Conservation (phyloP, 2,113 vertebrate species). For the Oceanodroma tethys region DNA sequence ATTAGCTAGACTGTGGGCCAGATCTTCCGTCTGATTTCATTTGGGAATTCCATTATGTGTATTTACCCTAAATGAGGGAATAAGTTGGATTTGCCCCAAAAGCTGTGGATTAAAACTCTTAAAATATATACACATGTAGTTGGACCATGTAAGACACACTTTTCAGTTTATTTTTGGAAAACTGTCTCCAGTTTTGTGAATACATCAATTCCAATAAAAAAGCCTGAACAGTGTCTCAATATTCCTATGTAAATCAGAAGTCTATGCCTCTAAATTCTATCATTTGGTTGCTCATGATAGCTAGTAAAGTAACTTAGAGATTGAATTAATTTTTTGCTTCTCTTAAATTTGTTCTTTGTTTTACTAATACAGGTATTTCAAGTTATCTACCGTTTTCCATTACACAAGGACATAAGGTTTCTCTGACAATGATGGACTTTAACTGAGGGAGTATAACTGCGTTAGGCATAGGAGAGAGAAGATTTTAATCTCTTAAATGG, state of each 20-base stretch:
- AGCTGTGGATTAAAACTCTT: neutral
- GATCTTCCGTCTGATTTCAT: neutral
- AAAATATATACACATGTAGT: neutral
- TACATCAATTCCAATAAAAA: neutral
- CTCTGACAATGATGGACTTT: neutral
- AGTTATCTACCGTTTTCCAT: neutral
- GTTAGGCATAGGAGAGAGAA: neutral
- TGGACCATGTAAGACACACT: neutral
- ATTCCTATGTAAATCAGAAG: neutral
- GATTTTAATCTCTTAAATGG: neutral
- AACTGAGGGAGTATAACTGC: neutral
- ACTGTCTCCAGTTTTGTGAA: neutral
- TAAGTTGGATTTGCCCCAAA: neutral
- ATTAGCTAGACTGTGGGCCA: neutral
- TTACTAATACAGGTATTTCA: neutral
- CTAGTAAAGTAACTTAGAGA: neutral
- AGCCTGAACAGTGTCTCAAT: neutral
- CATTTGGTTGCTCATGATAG: neutral
- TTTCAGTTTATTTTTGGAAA: neutral
- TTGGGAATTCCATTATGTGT: neutral
- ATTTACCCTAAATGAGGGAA: neutral
- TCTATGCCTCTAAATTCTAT: neutral
- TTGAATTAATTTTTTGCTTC: neutral
- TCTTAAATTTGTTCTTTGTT: neutral
- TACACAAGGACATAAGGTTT: neutral